These are phyloP conservation scores for Phyllotis vaccarum DNA, from an alignment of 2,797 vertebrate species.

Conservation along the genomic window DNA sequence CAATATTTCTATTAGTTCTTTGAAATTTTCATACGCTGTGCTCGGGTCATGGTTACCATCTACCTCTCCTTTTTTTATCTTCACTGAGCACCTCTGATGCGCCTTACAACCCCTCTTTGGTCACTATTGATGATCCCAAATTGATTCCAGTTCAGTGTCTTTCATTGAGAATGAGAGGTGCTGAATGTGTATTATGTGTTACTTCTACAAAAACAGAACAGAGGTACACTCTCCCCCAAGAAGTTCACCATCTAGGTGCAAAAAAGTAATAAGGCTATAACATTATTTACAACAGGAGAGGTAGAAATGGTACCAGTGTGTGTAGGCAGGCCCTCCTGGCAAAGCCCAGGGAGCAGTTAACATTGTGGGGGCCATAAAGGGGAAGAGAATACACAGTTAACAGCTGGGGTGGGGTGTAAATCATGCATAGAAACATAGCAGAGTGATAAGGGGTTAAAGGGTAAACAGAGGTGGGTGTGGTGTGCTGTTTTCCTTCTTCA, in stretches of 20 bases:
- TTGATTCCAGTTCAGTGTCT: neutral
- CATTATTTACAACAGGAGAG: neutral
- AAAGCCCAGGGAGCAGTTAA: neutral
- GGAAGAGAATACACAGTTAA: neutral
- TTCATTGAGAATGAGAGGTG: neutral
- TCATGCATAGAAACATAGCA: neutral
- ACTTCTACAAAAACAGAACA: constrained; percentile 29
- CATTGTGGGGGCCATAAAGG: neutral
- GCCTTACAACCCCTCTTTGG: neutral
- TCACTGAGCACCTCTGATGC: neutral
- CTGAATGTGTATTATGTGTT: neutral
- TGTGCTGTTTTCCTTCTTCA: neutral
- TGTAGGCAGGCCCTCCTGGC: neutral
- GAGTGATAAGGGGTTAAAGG: neutral
- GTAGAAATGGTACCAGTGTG: neutral
- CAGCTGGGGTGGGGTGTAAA: neutral
- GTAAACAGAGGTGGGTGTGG: neutral
- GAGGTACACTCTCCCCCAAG: neutral
- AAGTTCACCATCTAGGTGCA: neutral
- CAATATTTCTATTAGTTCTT: neutral
- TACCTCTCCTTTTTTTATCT: neutral
- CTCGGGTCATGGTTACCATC: neutral
- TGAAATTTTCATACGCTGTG: neutral
- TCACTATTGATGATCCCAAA: neutral
- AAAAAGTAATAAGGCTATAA: neutral